These are phyloP conservation scores for Rattus norvegicus DNA, from an alignment of 2,113 vertebrate genomes.

Conservation along the genomic window DNA sequence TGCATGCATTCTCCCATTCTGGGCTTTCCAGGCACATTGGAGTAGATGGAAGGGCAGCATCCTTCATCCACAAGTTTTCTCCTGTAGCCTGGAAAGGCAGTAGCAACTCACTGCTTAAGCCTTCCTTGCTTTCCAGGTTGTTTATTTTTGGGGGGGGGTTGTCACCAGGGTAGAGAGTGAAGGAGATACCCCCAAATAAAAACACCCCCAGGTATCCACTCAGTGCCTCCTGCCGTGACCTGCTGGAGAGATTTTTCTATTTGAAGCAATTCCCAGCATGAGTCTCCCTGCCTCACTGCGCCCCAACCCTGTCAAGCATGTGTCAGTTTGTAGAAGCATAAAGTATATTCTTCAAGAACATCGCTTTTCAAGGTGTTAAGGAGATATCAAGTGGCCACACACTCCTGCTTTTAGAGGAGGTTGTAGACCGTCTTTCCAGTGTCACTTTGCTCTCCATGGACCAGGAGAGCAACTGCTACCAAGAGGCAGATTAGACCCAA, in stretches of 20 bases:
- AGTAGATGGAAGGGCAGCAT: neutral
- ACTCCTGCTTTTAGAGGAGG: neutral
- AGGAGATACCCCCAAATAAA: neutral
- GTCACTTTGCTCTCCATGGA: neutral
- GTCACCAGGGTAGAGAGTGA: neutral
- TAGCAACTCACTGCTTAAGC: neutral
- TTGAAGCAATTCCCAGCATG: slow-evolving; percentile 55
- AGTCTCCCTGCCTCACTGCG: neutral
- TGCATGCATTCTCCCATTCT: neutral
- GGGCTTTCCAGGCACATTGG: slow-evolving; percentile 62
- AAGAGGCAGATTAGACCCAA: neutral
- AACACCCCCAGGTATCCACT: neutral
- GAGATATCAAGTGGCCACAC: neutral
- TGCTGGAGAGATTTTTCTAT: slow-evolving; percentile 61
- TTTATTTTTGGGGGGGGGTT: neutral
- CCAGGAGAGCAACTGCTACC: neutral
- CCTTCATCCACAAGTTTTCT: neutral
- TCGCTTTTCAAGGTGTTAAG: slow-evolving; percentile 36
- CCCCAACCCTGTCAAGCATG: slow-evolving; percentile 32
- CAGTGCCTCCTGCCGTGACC: slow-evolving; percentile 63
- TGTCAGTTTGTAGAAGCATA: neutral
- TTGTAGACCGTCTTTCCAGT: neutral
- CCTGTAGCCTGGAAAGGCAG: neutral
- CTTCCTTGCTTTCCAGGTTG: neutral
- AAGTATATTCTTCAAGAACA: neutral